Evolutionary conservation across 2,888 invertebrate genomes (phyloP), one percentile per base, ranked within the genome.

Genomic region (Bursaphelenchus okinawaensis): DNA sequence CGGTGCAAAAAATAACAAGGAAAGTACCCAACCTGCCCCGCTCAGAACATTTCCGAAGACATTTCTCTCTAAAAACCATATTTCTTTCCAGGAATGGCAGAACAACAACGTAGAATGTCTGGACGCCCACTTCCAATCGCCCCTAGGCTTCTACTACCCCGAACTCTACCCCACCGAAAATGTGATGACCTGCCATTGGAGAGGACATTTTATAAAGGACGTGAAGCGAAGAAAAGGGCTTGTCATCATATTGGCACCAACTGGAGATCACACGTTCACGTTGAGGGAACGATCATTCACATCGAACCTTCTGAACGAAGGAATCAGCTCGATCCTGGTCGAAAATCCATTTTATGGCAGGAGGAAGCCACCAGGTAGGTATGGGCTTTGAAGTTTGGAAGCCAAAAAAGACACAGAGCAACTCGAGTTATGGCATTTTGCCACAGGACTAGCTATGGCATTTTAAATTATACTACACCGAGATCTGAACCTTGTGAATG

Each of bases 291-390:
- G 89, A 80, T 85, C 93, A 55, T 90, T 95, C 87, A 95, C 92
- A 7, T 90, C 90, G 78, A 95, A 95, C 3, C 84, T 98, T 65
- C 90, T 91, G 83, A 90, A 93, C 83, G 88, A 88, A 24, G 91
- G 91, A 51, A 92, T 96, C 75, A 94, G 90, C 59, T 91, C 95
- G 1, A 90, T 98, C 60, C 88, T 98, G 68, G 85, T 98, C 72
- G 95, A 96, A 86, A 98, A 96, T 85, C 96, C 98, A 9, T 98
- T 92, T 85, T 84, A 84, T 84, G 93, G 93, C 29, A 84, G 88
- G 1, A 87, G 93, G 71, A 93, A 93, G 85, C 93, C 93, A 0
- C 88, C 88, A 71, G 89, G 90, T 83, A 92, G 92, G 29, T 27
- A n/a, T 88, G 16, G 16, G 7, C n/a, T n/a, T n/a, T n/a, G n/a